Evolutionary conservation across 1,140 invertebrate species (phyloP), one percentile per base, ranked within the genome.

Genomic region (Diorhabda sublineata): DNA sequence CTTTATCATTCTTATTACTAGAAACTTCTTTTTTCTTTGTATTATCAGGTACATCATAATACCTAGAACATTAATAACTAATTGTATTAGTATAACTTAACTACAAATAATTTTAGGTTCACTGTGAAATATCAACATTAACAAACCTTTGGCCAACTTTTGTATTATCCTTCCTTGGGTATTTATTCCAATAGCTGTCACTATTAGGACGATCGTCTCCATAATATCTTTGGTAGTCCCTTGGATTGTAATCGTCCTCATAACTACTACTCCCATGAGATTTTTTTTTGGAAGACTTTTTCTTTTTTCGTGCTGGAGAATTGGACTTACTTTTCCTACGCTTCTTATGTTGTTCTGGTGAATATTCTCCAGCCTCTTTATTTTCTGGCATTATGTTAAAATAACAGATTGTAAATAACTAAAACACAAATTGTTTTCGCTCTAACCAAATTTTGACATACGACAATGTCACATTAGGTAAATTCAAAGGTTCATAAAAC

Each of bases 121-220:
- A 26, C 26, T 26, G 26, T 1, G 26, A 26, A 26, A 26, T 26
- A 26, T 26, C 26, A 26, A 26, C 26, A 52, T 52, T 8, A 52
- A 52, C n/a, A 52, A 52, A 52, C 43, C 77, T 68, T 9, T 60
- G 71, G 45, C 77, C 79, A 64, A 80, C 65, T 43, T 68, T 62
- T 11, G 75, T 67, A 5, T 77, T 74, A 58, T 79, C 79, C 61
- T 66, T 76, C 64, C 74, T 77, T n/a, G 79, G 78, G 73, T 81
- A 81, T 69, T 81, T 80, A 64, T 75, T 81, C 80, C 80, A 81
- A 70, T 81, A 79, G 11, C 69, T 72, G 70, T 83, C 80, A 71
- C 74, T 79, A 66, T 81, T 81, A 44, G 66, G 59, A 58, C 73
- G 70, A 42, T 76, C 71, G 6, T 79, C 76, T n/a, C 78, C 78